Conservation (phyloP, 2,797 vertebrate species). For the Anguilla megastoma region DNA sequence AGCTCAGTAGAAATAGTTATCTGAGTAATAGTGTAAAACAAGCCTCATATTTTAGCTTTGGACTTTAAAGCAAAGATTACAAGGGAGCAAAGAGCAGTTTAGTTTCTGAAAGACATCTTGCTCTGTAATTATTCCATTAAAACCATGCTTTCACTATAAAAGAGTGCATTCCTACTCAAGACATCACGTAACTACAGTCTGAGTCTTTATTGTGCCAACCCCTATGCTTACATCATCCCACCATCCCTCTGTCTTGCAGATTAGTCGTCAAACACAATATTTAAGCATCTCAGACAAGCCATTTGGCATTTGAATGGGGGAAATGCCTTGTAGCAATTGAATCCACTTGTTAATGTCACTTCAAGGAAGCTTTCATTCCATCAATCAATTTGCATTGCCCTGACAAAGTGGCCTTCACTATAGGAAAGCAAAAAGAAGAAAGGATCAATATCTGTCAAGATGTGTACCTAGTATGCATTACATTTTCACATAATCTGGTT, state of each 20-base stretch:
- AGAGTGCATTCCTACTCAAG: conserved; percentile 39
- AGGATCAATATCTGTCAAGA: conserved; percentile 34
- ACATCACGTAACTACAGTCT: conserved; percentile 49
- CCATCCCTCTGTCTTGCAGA: conserved; percentile 59
- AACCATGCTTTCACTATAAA: conserved; percentile 37
- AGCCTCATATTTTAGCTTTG: conserved; percentile 20
- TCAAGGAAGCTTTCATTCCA: conserved; percentile 34
- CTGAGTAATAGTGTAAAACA: conserved; percentile 32
- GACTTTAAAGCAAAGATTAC: conserved; percentile 35
- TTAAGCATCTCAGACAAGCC: conserved; percentile 52
- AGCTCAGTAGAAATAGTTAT: neutral
- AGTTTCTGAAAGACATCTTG: conserved; percentile 22
- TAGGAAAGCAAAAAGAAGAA: conserved; percentile 24
- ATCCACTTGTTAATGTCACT: conserved; percentile 47
- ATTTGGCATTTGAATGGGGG: conserved; percentile 45
- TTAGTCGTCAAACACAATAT: conserved; percentile 52
- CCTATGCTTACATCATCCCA: conserved; percentile 52
- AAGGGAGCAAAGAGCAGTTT: conserved; percentile 33
- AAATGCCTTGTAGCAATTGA: conserved; percentile 41
- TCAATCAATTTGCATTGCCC: conserved; percentile 41
- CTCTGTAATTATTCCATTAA: conserved; percentile 38
- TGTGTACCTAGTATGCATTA: conserved; percentile 16
- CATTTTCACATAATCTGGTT: neutral
- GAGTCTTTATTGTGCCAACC: conserved; percentile 24
- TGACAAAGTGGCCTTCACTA: conserved; percentile 23